Percentiles rank a stretch among this genome's conserved stretches.
Conservation (phyloP, 2,797 vertebrate species). For the Thaleichthys pacificus region DNA sequence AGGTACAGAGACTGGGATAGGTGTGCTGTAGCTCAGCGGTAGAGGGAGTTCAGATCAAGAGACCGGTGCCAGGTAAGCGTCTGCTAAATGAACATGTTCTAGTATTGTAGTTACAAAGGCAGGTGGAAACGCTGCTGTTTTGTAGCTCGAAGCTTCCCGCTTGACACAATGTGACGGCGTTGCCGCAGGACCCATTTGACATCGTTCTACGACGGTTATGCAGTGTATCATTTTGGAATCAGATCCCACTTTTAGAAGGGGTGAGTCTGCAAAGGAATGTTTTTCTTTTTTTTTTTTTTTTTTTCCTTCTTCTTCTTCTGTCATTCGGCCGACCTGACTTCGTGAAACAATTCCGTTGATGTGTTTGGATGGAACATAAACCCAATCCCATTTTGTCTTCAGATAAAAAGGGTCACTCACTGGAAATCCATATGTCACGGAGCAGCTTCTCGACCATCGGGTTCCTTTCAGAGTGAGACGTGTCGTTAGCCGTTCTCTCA, state of each 20-base stretch:
- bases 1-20: conserved; percentile 22
- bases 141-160: conserved; percentile 1
- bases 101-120: no score
- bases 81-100: background rate
- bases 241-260: conserved; percentile 39
- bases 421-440: conserved; percentile 59
- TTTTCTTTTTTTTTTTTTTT: background rate
- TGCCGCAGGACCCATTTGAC: background rate
- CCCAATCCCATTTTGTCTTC: conserved; percentile 25
- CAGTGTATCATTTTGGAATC: conserved; percentile 17
- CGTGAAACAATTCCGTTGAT: background rate
- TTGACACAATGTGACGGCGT: background rate
- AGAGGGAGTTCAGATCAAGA: conserved; percentile 25
- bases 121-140: no score
- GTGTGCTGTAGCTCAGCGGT: background rate
- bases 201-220: background rate
- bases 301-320: no score
- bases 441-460: conserved; percentile 23
- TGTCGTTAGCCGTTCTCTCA: conserved; percentile 49
- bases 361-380: background rate
- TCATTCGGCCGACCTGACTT: no score
- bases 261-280: conserved; percentile 12
- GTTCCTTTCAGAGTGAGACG: conserved; percentile 34
- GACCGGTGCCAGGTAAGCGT: background rate
- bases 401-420: conserved; percentile 45